Base-by-base conservation (phyloP, 2,888 invertebrate genomes). In the Agriopis leucophaearia region DNA sequence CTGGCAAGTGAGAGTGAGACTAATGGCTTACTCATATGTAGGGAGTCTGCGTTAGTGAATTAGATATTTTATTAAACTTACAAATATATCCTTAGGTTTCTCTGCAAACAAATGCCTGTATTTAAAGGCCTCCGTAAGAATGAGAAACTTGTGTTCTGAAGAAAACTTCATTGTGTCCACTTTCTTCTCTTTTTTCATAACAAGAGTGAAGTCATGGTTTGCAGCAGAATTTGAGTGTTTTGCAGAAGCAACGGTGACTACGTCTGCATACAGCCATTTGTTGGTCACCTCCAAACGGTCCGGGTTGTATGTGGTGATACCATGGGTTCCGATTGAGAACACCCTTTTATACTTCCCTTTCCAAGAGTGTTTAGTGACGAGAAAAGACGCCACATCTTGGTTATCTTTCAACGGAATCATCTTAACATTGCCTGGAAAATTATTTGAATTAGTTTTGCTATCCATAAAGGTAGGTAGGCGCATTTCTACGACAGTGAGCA, bases 331-430 rank as follows among this genome's bases (percentile, higher is more conserved):
- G 83, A 99, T 96, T 9, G 99, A 98, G 88, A 99, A 98, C 82
- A 99, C 98, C 79, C 99, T 95, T 90, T 99, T 99, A 93, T 99
- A 99, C 97, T 98, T 99, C 88, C 99, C 99, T 91, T 99, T 99
- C 99, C 99, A 99, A 36, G 97, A 98, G 90, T 99, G 99, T 94
- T 99, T 99, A 44, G 98, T 99, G 85, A 99, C 99, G 85, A 98
- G 96, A 94, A 98, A 99, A 87, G 99, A 99, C 76, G 98, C 97
- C 87, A 99, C 96, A 96, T 99, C 99, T 85, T 97, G 96, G 94
- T 99, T 99, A 92, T 99, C 98, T 94, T 97, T 97, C 87, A 97
- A 94, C 78, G 96, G 96, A 95, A 96, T 96, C 96, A 96, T 96
- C 90, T 95, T 96, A 86, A 90, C 95, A 95, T 95, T 78, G 91